Percentiles rank a stretch among this genome's conserved stretches.
Evolutionary conservation across 1,140 invertebrate genomes (phyloP).

Genomic region (Matsumurasca onukii): DNA sequence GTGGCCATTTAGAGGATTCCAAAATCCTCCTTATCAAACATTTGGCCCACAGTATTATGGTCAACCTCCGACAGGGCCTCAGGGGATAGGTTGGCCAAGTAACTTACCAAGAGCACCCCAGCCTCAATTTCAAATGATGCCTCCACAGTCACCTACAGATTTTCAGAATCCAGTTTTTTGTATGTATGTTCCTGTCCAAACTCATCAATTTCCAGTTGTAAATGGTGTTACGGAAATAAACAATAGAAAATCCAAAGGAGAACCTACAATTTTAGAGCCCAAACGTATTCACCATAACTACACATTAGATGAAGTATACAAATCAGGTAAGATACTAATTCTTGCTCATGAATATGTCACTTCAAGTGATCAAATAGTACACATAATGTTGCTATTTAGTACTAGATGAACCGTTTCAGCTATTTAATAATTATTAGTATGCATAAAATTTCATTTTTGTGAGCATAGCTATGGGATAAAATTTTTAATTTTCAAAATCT

Average conservation of each 20-base stretch:
- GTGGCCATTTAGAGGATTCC: neutral
- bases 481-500: too few species aligned
- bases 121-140: neutral
- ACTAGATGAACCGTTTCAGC: neutral
- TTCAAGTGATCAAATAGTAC: neutral
- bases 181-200: conserved; percentile 40
- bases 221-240: conserved; percentile 33
- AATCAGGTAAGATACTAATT: neutral
- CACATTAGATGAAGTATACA: neutral
- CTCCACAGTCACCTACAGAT: neutral
- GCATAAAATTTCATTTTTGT: too few species aligned
- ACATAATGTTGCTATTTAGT: neutral
- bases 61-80: neutral
- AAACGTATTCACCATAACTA: neutral
- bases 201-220: conserved; percentile 40
- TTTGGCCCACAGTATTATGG: neutral
- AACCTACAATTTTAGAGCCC: neutral
- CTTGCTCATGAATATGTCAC: neutral
- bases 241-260: neutral
- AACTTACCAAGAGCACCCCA: too few species aligned
- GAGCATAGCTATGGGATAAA: too few species aligned
- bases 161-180: conserved; percentile 41
- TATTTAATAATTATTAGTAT: neutral
- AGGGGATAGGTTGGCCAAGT: neutral
- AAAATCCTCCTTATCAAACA: neutral